Evolutionary conservation across 92 coral and sea anemone genomes (phyloP).

Genomic region (Porites evermanni): DNA sequence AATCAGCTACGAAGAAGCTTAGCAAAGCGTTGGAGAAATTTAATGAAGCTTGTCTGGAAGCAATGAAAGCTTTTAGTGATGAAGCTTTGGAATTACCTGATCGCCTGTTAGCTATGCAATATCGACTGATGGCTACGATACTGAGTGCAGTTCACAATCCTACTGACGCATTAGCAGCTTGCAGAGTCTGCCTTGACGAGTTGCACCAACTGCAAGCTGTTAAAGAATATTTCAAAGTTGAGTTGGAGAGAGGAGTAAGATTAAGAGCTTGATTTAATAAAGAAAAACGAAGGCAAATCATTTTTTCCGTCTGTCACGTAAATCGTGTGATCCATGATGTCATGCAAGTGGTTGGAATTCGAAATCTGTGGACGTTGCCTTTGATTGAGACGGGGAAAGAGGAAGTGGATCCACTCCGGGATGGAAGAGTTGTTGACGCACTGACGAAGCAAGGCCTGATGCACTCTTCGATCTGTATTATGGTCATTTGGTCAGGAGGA

Average conservation of each 20-base stretch:
- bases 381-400: not conserved
- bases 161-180: not conserved
- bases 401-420: too few species aligned
- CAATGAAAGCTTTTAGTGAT: too few species aligned
- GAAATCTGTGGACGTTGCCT: not conserved
- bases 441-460: too few species aligned
- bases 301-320: not conserved
- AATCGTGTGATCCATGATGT: not conserved
- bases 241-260: not conserved
- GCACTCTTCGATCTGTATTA: too few species aligned
- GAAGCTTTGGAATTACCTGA: not conserved
- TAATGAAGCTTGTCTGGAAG: too few species aligned
- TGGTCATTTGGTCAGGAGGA: too few species aligned
- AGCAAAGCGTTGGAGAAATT: too few species aligned
- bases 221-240: not conserved
- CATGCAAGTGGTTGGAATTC: not conserved
- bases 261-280: not conserved
- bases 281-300: not conserved
- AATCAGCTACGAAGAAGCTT: too few species aligned
- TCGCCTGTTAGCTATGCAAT: not conserved
- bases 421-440: too few species aligned
- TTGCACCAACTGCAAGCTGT: not conserved
- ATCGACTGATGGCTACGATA: not conserved
- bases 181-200: conserved; percentile 6
- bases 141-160: not conserved